Evolutionary conservation across 2,113 vertebrate species (phyloP).

Genomic region (Eretmochelys imbricata): DNA sequence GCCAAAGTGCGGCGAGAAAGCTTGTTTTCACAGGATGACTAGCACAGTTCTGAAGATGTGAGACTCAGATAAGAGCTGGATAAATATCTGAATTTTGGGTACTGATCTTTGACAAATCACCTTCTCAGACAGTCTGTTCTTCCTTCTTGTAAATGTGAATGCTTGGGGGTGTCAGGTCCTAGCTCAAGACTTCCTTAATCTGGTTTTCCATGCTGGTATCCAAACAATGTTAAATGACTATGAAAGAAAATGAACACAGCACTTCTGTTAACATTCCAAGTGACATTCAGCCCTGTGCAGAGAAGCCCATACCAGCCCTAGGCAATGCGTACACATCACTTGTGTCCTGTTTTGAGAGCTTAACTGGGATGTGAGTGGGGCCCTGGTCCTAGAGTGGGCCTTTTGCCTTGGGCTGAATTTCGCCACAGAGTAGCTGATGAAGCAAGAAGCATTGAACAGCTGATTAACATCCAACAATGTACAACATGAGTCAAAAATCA

Average conservation of each 20-base stretch:
- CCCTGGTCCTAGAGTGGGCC: not conserved
- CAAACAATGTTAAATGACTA: not conserved
- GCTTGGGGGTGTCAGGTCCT: not conserved
- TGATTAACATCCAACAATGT: not conserved
- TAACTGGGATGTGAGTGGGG: not conserved
- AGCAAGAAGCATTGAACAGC: slow-evolving; percentile 30
- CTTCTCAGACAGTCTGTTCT: slow-evolving; percentile 7
- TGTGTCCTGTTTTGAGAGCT: not conserved
- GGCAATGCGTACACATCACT: not conserved
- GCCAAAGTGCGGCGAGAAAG: not conserved
- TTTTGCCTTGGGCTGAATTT: not conserved
- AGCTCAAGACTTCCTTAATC: not conserved
- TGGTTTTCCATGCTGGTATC: not conserved
- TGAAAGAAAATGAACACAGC: not conserved
- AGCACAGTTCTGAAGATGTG: not conserved
- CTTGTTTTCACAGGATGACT: not conserved
- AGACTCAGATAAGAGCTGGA: not conserved
- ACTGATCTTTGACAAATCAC: not conserved
- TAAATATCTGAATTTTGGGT: not conserved
- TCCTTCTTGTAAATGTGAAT: not conserved
- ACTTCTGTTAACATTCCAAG: not conserved
- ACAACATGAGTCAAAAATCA: not conserved
- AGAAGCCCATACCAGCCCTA: not conserved
- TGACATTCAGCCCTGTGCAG: not conserved
- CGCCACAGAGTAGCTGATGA: not conserved